A percentile compares a stretch with the other conserved stretches of the same genome.
These are phyloP conservation scores for Lycocerus yunnanus DNA, from an alignment of 2,888 invertebrate genomes.

Conservation along the genomic window DNA sequence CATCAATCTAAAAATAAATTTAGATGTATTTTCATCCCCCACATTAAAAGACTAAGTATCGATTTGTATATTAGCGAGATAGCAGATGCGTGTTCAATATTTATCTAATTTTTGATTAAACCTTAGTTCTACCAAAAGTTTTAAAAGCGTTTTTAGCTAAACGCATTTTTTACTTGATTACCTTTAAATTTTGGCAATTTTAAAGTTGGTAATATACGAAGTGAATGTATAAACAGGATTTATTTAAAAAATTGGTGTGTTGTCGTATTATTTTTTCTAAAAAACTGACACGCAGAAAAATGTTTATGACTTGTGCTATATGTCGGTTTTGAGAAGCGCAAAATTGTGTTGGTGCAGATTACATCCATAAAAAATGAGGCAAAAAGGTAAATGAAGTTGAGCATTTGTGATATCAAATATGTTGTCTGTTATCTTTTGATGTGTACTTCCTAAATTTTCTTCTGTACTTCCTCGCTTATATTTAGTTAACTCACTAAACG, in stretches of 20 bases:
- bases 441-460: conserved; percentile 9
- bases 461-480: conserved; percentile 17
- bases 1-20: conserved; percentile 13
- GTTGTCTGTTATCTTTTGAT: conserved; percentile 20
- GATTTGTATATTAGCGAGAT: conserved; percentile 5
- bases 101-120: not conserved
- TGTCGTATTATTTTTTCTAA: conserved; percentile 5
- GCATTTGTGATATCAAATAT: conserved; percentile 24
- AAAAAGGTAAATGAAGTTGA: conserved; percentile 22
- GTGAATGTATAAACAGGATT: conserved; percentile 6
- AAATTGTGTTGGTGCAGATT: conserved; percentile 12
- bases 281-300: conserved; percentile 10
- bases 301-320: conserved; percentile 8
- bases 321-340: conserved; percentile 1
- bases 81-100: not conserved
- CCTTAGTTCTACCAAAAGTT: not conserved
- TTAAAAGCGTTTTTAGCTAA: not conserved
- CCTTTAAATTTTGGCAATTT: not conserved
- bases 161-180: not conserved
- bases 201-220: not conserved
- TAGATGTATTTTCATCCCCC: not conserved
- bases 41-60: not conserved
- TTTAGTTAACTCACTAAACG: conserved; percentile 21
- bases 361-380: conserved; percentile 21
- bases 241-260: conserved; percentile 14